These are phyloP conservation scores for Pteropus alecto DNA, from an alignment of 2,113 vertebrate genomes.

Conservation along the genomic window DNA sequence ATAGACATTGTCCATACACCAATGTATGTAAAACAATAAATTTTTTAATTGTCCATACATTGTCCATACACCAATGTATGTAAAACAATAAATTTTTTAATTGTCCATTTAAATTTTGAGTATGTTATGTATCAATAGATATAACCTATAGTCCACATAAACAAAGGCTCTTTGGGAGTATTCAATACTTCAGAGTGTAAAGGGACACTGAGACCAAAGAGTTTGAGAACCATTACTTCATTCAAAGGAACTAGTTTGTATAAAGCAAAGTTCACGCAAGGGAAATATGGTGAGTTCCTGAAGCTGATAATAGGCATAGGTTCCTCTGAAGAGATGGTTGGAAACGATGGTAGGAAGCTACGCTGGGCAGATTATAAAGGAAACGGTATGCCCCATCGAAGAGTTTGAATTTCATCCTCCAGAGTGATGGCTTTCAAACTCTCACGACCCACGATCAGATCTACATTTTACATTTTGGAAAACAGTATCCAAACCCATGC, in stretches of 20 bases:
- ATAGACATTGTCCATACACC: too few species aligned
- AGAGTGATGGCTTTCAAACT: neutral
- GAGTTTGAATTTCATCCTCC: neutral
- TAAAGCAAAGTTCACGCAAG: neutral
- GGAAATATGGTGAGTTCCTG: neutral
- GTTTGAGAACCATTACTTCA: neutral
- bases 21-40: too few species aligned
- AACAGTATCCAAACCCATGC: neutral
- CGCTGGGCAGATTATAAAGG: neutral
- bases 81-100: too few species aligned
- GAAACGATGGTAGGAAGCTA: neutral
- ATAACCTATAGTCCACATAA: neutral
- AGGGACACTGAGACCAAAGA: neutral
- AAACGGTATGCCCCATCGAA: neutral
- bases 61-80: neutral
- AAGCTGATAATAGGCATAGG: neutral
- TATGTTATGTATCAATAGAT: neutral
- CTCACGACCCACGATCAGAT: neutral
- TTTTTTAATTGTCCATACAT: too few species aligned
- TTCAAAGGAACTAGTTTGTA: neutral
- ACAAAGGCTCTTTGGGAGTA: neutral
- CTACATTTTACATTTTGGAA: neutral
- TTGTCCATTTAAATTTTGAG: neutral
- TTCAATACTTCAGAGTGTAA: constrained; percentile 1
- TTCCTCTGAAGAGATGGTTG: neutral